These are phyloP conservation scores for Eupithecia tripunctaria DNA, from an alignment of 2,888 invertebrate species.

Conservation along the genomic window DNA sequence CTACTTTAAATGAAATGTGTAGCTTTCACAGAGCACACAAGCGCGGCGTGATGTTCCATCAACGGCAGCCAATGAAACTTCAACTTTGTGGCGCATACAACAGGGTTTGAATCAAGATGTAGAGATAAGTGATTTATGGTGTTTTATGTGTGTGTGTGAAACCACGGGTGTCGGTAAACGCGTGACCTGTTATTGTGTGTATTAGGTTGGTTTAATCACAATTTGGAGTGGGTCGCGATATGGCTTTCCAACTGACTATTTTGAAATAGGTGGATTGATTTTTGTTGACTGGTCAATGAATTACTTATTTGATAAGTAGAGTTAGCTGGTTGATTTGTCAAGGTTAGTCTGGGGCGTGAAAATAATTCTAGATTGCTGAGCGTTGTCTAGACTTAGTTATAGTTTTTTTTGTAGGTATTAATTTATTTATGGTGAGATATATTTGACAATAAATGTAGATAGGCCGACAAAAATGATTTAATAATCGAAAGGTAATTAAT, in stretches of 20 bases:
- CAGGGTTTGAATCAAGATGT: conserved; percentile 40
- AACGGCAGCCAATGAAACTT: conserved; percentile 42
- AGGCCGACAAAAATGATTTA: too few relatives aligned
- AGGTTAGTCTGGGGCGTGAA: conserved; percentile 14
- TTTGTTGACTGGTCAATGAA: conserved; percentile 50
- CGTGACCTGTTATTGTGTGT: conserved; percentile 84
- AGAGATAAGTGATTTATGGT: conserved; percentile 37
- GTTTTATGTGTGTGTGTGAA: conserved; percentile 49
- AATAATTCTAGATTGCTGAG: background rate
- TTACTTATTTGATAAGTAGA: conserved; percentile 33
- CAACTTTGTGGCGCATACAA: conserved; percentile 31
- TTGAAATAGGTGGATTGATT: conserved; percentile 72
- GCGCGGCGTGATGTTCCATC: conserved; percentile 64
- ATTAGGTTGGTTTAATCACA: conserved; percentile 84
- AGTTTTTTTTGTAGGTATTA: too few relatives aligned
- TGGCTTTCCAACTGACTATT: conserved; percentile 76
- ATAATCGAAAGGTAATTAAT: too few relatives aligned
- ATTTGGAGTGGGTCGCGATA: conserved; percentile 82
- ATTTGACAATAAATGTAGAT: background rate
- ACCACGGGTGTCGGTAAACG: conserved; percentile 76
- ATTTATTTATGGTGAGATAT: too few relatives aligned
- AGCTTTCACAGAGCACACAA: conserved; percentile 82
- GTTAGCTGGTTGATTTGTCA: conserved; percentile 7
- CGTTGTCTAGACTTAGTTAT: background rate
- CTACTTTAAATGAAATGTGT: conserved; percentile 83